Base-by-base conservation (phyloP, 2,113 vertebrate genomes). In the Podiceps cristatus region DNA sequence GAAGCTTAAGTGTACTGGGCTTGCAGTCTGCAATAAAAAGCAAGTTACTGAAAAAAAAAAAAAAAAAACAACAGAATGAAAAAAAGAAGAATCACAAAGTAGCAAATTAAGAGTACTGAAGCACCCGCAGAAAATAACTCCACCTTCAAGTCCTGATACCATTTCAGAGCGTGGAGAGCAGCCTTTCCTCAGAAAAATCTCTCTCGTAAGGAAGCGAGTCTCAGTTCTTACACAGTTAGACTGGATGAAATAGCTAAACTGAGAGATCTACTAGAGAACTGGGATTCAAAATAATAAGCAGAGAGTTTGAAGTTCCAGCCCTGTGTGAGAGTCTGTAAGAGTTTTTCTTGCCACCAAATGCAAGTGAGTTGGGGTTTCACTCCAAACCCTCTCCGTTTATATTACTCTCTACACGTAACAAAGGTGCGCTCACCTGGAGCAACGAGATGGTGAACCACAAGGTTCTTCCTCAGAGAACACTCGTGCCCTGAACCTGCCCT, bases 141-240 rank as follows among this genome's bases (percentile, higher is more conserved):
- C 79, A 92, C 64, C 67, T 96, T 96, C 58, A 90, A 82, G 85
- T 87, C 78, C 93, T 93, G 89, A 86, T 75, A 88, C 33, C 53
- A 75, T 81, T 92, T 98, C 90, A 72, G 97, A 98, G 94, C 95
- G 93, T 94, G 98, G 83, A 97, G 15, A 93, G 35, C 92, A 76
- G 63, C 15, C 24, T 58, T 88, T 72, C 56, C 76, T 44, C 2
- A 1, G 59, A 73, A 87, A 76, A 90, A 76, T 5, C n/a, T 76
- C 47, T 49, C 66, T 76, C 2, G 2, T 35, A n/a, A 79, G 60
- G 59, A 78, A 78, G 55, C 4, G 16, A 69, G 28, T 31, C 69
- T 90, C 45, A 58, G 33, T 53, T 73, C 78, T 63, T 64, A 53
- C 29, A 18, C 14, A 55, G 68, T 27, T 58, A 50, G 67, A 42